Percentiles rank a stretch among this genome's conserved stretches.
Evolutionary conservation across 2,888 invertebrate species (phyloP).

Genomic region (Harpagoxenus sublaevis): DNA sequence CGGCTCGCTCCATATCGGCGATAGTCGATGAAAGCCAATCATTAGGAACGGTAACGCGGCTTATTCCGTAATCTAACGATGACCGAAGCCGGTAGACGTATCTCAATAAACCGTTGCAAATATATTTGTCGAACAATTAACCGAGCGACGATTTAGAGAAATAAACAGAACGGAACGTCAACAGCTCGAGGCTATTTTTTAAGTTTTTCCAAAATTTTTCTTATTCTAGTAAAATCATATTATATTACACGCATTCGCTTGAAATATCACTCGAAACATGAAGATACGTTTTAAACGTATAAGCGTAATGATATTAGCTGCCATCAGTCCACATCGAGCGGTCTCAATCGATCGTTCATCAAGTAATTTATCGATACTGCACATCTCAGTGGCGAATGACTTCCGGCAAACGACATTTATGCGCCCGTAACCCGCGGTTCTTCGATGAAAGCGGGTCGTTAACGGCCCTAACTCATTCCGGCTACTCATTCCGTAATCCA

Average conservation of each 20-base stretch:
- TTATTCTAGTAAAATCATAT: not conserved
- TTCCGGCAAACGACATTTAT: constrained; percentile 70
- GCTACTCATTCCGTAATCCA: constrained; percentile 73
- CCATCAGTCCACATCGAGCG: not conserved
- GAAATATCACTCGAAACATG: constrained; percentile 4
- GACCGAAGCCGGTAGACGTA: not conserved
- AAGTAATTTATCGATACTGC: constrained; percentile 30
- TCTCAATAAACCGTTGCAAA: not conserved
- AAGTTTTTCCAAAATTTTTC: not conserved
- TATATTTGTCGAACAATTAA: not conserved
- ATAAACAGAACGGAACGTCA: not conserved
- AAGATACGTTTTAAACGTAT: not conserved
- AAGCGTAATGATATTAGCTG: not conserved
- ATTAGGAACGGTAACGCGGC: constrained; percentile 71
- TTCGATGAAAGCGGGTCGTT: constrained; percentile 74
- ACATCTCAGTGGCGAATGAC: constrained; percentile 21
- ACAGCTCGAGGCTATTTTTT: not conserved
- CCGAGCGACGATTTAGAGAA: not conserved
- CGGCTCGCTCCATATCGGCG: constrained; percentile 64
- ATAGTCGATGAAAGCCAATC: constrained; percentile 72
- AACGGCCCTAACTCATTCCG: constrained; percentile 67
- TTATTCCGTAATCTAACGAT: constrained; percentile 69
- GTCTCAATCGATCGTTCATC: constrained; percentile 4
- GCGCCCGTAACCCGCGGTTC: constrained; percentile 64
- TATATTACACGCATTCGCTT: not conserved